Evolutionary conservation across 2,888 invertebrate genomes (phyloP).

Genomic region (Meloe dianella): DNA sequence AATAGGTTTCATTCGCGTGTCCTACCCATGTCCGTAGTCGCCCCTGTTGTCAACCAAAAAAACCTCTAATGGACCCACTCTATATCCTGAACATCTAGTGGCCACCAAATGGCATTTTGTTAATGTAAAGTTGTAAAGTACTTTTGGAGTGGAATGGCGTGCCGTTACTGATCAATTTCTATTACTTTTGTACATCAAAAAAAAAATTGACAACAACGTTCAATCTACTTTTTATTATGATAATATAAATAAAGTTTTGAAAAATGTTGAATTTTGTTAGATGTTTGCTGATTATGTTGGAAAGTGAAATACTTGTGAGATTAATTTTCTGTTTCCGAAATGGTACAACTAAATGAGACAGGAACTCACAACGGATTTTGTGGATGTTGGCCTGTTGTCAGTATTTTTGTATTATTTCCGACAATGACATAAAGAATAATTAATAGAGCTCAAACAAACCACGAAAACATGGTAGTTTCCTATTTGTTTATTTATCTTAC

Average conservation of each 20-base stretch:
- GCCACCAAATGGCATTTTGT: slow-evolving; percentile 27
- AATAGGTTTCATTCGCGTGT: slow-evolving; percentile 42
- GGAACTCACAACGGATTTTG: background rate
- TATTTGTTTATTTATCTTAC: background rate
- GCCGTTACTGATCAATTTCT: too few species aligned
- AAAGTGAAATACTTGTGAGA: background rate
- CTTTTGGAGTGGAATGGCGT: background rate
- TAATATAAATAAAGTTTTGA: background rate
- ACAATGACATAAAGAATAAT: background rate
- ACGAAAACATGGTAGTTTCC: background rate
- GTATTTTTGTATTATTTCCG: background rate
- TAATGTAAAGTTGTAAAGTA: slow-evolving; percentile 28
- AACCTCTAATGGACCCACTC: slow-evolving; percentile 33
- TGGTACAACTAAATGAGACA: background rate
- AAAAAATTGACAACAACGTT: background rate
- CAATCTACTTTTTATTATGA: background rate
- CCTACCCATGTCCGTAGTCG: slow-evolving; percentile 38
- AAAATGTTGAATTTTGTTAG: too few species aligned
- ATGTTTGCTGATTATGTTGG: too few species aligned
- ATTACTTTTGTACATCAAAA: background rate
- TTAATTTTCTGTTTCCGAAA: slow-evolving; percentile 1
- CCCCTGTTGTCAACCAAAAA: slow-evolving; percentile 32
- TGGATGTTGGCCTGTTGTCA: background rate
- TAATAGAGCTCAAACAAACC: background rate
- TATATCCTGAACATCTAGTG: slow-evolving; percentile 4